Evolutionary conservation across 92 coral and sea anemone genomes (phyloP).

Genomic region (Paramuricea clavata): DNA sequence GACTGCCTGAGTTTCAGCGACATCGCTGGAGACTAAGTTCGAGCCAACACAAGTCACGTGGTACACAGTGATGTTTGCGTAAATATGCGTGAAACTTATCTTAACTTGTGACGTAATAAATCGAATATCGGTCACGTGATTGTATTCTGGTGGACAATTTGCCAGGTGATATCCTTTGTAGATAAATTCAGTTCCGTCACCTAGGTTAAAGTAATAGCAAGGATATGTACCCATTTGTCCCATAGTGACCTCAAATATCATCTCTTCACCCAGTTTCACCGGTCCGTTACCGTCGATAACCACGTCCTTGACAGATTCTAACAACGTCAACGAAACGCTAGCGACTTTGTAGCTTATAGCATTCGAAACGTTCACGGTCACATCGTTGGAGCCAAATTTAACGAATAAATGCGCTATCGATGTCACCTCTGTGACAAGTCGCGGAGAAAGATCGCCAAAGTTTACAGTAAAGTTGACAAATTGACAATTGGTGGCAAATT

Average conservation of each 20-base stretch:
- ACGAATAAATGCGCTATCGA: neutral
- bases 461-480: neutral
- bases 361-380: neutral
- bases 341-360: neutral
- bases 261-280: neutral
- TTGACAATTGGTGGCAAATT: neutral
- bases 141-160: neutral
- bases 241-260: neutral
- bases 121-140: neutral
- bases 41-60: neutral
- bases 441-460: neutral
- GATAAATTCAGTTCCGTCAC: neutral
- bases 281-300: neutral
- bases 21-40: neutral
- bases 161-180: neutral
- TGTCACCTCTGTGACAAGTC: neutral
- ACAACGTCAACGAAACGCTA: neutral
- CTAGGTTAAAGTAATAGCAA: neutral
- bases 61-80: neutral
- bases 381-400: neutral
- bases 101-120: neutral
- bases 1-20: neutral
- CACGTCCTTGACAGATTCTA: neutral
- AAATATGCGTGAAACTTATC: neutral
- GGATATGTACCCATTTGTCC: neutral